Evolutionary conservation across 2,888 invertebrate species (phyloP), one percentile per base, ranked within the genome.

Genomic region (Portevinia maculata): DNA sequence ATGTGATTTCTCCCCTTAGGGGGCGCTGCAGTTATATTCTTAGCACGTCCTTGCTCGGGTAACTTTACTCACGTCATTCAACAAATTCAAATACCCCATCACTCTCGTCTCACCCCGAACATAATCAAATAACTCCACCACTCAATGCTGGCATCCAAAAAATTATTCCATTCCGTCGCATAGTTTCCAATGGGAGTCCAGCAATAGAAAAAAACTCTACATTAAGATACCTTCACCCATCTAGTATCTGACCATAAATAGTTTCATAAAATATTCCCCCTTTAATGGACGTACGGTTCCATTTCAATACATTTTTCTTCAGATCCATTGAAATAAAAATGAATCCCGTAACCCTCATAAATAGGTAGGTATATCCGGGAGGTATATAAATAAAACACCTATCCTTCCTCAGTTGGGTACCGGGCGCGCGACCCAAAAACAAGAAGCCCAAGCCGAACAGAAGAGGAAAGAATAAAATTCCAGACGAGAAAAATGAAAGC

Each of bases 231-330:
- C 75, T 53, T 81, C 59, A 75, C 75, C 75, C 76, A 70, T 71
- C 76, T 65, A 81, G 65, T 39, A 65, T 59, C 81, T 60, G 76
- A 76, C 70, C 81, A 60, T 75, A 75, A 75, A 75, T 81, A 75
- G 70, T 76, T 76, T 76, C 28, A 70, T 57, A 81, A 81, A 76
- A 81, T 76, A 71, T 81, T 60, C 70, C 60, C 50, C 76, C 46
- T 32, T 44, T 59, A 65, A 15, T 59, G 41, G 57, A 65, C 19
- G 60, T 48, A 55, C 46, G 34, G 30, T 13, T 15, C n/a, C 34
- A 52, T n/a, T n/a, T n/a, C n/a, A n/a, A n/a, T 32, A 52, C 46
- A 57, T 57, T 74, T 44, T 15, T 55, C 69, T 46, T 59, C 34
- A 64, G 50, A 67, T 57, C 64, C 75, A 70, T 65, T 65, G 65